Evolutionary conservation across 2,888 invertebrate species (phyloP).

Genomic region (Meiosimyza platycephala): DNA sequence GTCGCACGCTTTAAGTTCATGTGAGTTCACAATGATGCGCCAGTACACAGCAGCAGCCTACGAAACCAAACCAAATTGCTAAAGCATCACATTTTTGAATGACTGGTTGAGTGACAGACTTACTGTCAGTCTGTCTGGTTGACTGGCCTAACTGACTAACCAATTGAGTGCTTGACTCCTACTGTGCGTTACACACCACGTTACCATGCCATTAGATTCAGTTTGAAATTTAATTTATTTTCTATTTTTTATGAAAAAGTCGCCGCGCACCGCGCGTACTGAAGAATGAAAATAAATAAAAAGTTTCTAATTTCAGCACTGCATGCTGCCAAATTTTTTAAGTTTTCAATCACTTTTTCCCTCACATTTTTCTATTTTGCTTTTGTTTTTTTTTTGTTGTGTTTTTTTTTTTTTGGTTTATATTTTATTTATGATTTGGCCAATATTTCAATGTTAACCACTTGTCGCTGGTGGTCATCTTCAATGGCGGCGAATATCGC

Average conservation of each 20-base stretch:
- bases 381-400: neutral
- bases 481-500: too few species aligned
- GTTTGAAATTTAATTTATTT: slow-evolving; percentile 7
- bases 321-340: neutral
- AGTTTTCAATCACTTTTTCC: neutral
- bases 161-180: neutral
- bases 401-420: neutral
- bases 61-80: too few species aligned
- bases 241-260: neutral
- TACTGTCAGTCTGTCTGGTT: too few species aligned
- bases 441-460: slow-evolving; percentile 2
- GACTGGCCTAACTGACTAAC: too few species aligned
- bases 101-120: too few species aligned
- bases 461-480: slow-evolving; percentile 1
- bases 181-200: slow-evolving; percentile 2
- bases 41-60: too few species aligned
- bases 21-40: too few species aligned
- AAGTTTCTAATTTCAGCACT: neutral
- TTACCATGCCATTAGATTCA: neutral
- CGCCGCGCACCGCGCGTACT: too few species aligned
- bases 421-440: neutral
- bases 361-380: neutral
- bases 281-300: neutral
- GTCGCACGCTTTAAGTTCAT: too few species aligned
- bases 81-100: too few species aligned